Evolutionary conservation across 1,140 invertebrate species (phyloP), one percentile per base, ranked within the genome.

Genomic region (Brachystomella parvula): DNA sequence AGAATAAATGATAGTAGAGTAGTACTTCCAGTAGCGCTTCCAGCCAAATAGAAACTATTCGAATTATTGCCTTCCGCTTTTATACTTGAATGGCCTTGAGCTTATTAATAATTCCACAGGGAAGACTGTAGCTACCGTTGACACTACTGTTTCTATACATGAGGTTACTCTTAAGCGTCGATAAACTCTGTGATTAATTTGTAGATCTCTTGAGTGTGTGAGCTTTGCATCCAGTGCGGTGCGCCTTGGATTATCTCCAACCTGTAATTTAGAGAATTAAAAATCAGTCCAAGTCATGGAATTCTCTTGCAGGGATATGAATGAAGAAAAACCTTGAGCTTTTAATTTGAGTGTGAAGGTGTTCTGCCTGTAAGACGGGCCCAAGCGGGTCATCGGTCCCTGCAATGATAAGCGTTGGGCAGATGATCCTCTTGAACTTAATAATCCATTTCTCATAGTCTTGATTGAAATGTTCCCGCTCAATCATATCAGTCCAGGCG

Each of bases 221-320:
- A 17, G 24, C 12, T 6, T 24, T 53, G 49, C 49, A 53, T 53
- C 49, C 49, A 53, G 24, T 53, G 49, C 12, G 49, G 49, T 17
- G 49, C 49, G 12, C 21, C 49, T 53, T 53, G 3, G 49, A 53
- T 53, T 9, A 53, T 26, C 24, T 53, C 49, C 49, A 53, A 53
- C 24, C 49, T 53, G 24, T 6, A 53, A 6, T 12, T 15, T 53
- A 17, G 24, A 24, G 24, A 15, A 15, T 53, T 26, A n/a, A n/a
- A 12, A 9, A 53, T 53, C 24, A 53, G 12, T 15, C 21, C 49
- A 24, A 26, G 49, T 19, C 6, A 19, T 15, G 15, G 24, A 12
- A 15, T 6, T 15, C 24, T 53, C 12, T 17, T 9, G 49, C 12
- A 24, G 24, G 9, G 21, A 6, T 15, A 24, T 19, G 24, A 53